Conservation (phyloP, 2,888 invertebrate species). For the Drosophila conformis region DNA sequence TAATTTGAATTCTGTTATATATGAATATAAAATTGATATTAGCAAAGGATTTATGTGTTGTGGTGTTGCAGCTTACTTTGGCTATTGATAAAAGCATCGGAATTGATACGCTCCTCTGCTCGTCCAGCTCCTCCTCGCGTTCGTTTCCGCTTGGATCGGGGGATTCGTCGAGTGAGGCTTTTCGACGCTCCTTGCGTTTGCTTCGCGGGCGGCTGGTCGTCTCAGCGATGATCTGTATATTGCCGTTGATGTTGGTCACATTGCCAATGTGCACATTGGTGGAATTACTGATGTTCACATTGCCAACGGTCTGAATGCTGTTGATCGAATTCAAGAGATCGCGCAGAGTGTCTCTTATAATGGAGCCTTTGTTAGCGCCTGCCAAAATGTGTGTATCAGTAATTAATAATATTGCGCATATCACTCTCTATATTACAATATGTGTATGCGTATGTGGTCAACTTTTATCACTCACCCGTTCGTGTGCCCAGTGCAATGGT, state of each 20-base stretch:
- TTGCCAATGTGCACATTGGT: conserved; percentile 86
- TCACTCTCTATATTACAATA: background rate
- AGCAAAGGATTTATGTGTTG: background rate
- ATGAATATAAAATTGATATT: background rate
- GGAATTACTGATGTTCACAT: conserved; percentile 85
- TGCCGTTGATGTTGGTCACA: conserved; percentile 86
- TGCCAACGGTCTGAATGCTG: conserved; percentile 81
- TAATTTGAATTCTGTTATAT: conserved; percentile 67
- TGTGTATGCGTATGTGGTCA: background rate
- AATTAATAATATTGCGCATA: background rate
- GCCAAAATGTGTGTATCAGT: background rate
- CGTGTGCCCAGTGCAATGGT: conserved; percentile 65
- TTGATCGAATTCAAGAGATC: conserved; percentile 79
- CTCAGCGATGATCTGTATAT: conserved; percentile 83
- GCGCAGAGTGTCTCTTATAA: conserved; percentile 73
- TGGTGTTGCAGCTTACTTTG: conserved; percentile 61
- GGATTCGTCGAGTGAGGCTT: conserved; percentile 15
- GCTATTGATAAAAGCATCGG: conserved; percentile 73
- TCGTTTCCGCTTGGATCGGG: conserved; percentile 11
- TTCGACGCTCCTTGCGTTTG: conserved; percentile 35
- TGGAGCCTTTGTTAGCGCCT: conserved; percentile 52
- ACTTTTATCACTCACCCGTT: conserved; percentile 40
- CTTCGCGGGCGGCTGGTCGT: conserved; percentile 18
- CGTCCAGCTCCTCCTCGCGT: conserved; percentile 44
- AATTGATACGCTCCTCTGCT: conserved; percentile 70